phyloP scores from a whole-genome alignment of 2,797 vertebrate species.

The Chaunax sp. region DNA sequence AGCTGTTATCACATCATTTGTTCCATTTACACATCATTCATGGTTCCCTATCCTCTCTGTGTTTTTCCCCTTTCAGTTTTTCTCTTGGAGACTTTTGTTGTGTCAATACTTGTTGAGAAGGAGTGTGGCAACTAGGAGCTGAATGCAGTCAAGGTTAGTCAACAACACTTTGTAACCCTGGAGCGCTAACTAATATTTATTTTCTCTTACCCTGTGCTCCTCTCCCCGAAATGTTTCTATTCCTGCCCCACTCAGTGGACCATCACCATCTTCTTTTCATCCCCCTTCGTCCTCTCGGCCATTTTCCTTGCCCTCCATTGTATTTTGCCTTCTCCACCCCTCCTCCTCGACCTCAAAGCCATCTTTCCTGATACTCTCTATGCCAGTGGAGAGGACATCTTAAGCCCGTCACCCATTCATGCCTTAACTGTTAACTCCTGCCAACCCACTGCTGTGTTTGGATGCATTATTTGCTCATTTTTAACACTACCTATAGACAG shows the following conservation, averaged over 20 bases:
- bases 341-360: slow-evolving; percentile 16
- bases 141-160: slow-evolving; percentile 84
- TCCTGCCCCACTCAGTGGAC: slow-evolving; percentile 41
- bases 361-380: slow-evolving; percentile 34
- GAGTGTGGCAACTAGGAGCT: slow-evolving; percentile 78
- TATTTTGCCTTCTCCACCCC: slow-evolving; percentile 9
- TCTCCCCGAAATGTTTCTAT: slow-evolving; percentile 12
- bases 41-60: slow-evolving; percentile 65
- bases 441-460: slow-evolving; percentile 40
- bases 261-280: slow-evolving; percentile 40
- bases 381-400: slow-evolving; percentile 26
- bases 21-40: slow-evolving; percentile 80
- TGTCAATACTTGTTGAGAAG: slow-evolving; percentile 84
- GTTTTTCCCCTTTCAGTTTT: slow-evolving; percentile 62
- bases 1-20: slow-evolving; percentile 79
- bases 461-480: slow-evolving; percentile 33
- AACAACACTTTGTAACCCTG: slow-evolving; percentile 66
- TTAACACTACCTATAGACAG: background rate
- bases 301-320: slow-evolving; percentile 20
- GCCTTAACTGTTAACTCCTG: slow-evolving; percentile 40
- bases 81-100: slow-evolving; percentile 78
- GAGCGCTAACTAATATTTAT: slow-evolving; percentile 57
- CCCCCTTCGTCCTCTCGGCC: slow-evolving; percentile 29
- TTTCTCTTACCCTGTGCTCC: slow-evolving; percentile 13
- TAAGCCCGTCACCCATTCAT: slow-evolving; percentile 19